A percentile compares a stretch with the other conserved stretches of the same genome.
Conservation (phyloP, 2,888 invertebrate genomes). For the Heliconius aoede region DNA sequence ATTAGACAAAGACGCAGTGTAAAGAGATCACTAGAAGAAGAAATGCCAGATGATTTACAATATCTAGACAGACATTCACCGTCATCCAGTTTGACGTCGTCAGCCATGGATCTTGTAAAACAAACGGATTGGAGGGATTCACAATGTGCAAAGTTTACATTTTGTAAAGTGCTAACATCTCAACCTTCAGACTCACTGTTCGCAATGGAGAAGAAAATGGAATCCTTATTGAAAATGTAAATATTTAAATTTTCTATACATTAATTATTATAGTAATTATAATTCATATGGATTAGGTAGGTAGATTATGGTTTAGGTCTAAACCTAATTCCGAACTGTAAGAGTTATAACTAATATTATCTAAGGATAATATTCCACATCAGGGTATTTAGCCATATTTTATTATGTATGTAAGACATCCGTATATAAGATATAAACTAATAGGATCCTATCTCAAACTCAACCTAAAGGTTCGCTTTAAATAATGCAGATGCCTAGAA, state of each 20-base stretch:
- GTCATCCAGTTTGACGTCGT: constrained; percentile 67
- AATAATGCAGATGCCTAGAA: neutral
- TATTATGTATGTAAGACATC: too few species aligned
- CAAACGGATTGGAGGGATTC: constrained; percentile 89
- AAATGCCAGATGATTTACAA: constrained; percentile 76
- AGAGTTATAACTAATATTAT: too few species aligned
- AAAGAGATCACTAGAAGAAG: constrained; percentile 67
- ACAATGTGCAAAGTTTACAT: constrained; percentile 89
- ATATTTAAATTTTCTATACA: constrained; percentile 61
- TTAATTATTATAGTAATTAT: neutral
- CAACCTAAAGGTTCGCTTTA: neutral
- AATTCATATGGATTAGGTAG: neutral
- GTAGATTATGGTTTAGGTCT: too few species aligned
- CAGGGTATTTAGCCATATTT: too few species aligned
- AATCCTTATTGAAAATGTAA: constrained; percentile 88
- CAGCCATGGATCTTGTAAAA: constrained; percentile 76
- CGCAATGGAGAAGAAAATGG: constrained; percentile 92
- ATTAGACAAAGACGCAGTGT: constrained; percentile 64
- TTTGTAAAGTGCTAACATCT: constrained; percentile 89
- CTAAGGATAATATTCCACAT: too few species aligned
- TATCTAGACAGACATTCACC: constrained; percentile 61
- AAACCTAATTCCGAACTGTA: too few species aligned
- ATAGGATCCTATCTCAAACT: neutral
- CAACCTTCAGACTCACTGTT: constrained; percentile 88
- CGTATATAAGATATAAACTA: too few species aligned